Percentiles rank a stretch among this genome's conserved stretches.
These are phyloP conservation scores for Rattus rattus DNA, from an alignment of 2,113 vertebrate species.

Conservation along the genomic window DNA sequence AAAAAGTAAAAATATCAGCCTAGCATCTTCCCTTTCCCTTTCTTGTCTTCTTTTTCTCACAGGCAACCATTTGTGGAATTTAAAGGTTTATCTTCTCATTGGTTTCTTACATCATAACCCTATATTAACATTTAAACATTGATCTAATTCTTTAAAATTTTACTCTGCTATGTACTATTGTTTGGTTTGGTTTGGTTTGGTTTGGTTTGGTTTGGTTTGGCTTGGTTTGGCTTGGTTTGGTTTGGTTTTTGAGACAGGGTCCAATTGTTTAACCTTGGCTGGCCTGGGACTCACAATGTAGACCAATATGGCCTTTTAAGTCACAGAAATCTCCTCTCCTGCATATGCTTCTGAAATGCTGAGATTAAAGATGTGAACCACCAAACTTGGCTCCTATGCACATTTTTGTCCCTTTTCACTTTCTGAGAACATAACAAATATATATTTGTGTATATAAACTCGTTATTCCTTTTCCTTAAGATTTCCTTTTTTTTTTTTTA, in stretches of 20 bases:
- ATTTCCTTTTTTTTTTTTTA: no score
- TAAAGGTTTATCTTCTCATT: conserved; percentile 25
- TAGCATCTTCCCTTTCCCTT: conserved; percentile 1
- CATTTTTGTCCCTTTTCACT: conserved; percentile 33
- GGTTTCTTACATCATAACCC: background rate
- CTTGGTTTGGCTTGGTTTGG: background rate
- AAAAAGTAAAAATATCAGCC: background rate
- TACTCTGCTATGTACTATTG: background rate
- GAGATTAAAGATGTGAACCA: background rate
- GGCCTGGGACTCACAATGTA: background rate
- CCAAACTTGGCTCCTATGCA: background rate
- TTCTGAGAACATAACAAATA: background rate
- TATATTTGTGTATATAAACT: no score
- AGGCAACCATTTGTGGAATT: conserved; percentile 53
- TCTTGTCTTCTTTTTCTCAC: background rate
- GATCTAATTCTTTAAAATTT: conserved; percentile 15
- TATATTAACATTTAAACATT: conserved; percentile 4
- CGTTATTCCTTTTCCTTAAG: conserved; percentile 19
- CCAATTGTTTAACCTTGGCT: background rate
- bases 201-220: no score
- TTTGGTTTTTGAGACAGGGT: background rate
- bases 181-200: background rate
- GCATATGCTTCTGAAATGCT: background rate
- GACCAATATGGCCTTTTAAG: background rate
- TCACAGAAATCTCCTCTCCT: background rate